phyloP scores from a whole-genome alignment of 2,113 vertebrate genomes.

The Xiphophorus hellerii region DNA sequence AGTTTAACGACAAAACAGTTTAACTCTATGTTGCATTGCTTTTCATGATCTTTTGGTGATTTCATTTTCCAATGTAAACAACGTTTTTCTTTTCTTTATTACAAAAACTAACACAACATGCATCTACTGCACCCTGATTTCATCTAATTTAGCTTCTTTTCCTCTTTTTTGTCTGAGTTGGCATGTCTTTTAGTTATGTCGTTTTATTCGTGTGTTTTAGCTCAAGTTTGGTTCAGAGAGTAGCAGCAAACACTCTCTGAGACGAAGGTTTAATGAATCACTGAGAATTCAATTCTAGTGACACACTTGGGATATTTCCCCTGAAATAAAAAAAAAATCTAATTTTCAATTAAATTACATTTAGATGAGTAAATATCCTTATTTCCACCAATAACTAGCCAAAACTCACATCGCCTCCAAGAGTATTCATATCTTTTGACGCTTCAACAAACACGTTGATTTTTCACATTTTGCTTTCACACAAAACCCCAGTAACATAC shows the following conservation, averaged over 20 bases:
- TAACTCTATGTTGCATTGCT: slow-evolving; percentile 70
- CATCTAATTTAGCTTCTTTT: slow-evolving; percentile 51
- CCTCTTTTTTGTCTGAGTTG: slow-evolving; percentile 1
- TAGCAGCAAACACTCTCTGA: slow-evolving; percentile 34
- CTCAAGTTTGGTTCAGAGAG: slow-evolving; percentile 33
- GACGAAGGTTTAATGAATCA: slow-evolving; percentile 8
- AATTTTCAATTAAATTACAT: no score
- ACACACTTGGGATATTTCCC: no score
- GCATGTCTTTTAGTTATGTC: neutral
- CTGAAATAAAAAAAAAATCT: no score
- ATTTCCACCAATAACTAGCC: no score
- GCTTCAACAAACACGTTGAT: no score
- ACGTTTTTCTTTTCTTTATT: neutral
- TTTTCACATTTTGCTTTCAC: no score
- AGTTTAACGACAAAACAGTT: slow-evolving; percentile 31
- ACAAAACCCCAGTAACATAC: no score
- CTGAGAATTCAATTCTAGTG: neutral
- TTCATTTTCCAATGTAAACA: neutral
- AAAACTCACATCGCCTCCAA: no score
- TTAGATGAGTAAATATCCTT: no score
- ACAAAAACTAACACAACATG: neutral
- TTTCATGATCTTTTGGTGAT: slow-evolving; percentile 24
- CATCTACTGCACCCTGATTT: neutral
- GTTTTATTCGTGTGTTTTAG: slow-evolving; percentile 9
- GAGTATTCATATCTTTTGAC: no score